These are phyloP conservation scores for Pica pica DNA, from an alignment of 2,113 vertebrate species.

Conservation along the genomic window DNA sequence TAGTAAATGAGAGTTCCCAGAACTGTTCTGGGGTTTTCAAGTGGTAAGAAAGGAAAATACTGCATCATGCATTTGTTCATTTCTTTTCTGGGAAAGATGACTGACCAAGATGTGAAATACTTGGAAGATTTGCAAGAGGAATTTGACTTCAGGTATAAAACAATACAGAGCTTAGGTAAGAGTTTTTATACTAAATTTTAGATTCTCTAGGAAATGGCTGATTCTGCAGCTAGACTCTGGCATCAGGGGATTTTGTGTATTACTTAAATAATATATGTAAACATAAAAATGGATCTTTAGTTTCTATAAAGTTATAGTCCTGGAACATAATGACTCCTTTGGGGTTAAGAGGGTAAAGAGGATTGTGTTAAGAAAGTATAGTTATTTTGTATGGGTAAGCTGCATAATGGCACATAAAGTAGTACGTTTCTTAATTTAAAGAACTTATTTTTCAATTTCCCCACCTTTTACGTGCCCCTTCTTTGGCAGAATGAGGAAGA, in stretches of 20 bases:
- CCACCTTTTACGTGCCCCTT: neutral
- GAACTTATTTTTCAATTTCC: neutral
- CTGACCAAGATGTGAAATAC: constrained; percentile 94
- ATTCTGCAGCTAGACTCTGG: neutral
- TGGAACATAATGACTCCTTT: neutral
- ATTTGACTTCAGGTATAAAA: constrained; percentile 98
- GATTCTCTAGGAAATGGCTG: neutral
- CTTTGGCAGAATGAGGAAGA: neutral
- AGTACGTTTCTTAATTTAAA: neutral
- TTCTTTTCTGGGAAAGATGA: constrained; percentile 75
- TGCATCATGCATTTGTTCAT: neutral
- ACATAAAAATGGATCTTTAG: neutral
- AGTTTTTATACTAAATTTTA: neutral
- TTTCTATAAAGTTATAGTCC: neutral
- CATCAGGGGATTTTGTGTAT: fast-evolving
- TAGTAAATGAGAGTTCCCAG: neutral
- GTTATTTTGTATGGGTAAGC: neutral
- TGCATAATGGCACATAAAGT: neutral
- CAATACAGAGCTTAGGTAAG: constrained; percentile 91
- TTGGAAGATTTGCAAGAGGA: constrained; percentile 96
- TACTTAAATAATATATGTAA: neutral
- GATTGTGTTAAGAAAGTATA: neutral
- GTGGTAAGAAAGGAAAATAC: neutral
- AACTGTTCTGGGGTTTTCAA: neutral
- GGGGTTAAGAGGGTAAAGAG: neutral